phyloP scores from a whole-genome alignment of 2,797 vertebrate genomes.

The Rhinichthys osculus region DNA sequence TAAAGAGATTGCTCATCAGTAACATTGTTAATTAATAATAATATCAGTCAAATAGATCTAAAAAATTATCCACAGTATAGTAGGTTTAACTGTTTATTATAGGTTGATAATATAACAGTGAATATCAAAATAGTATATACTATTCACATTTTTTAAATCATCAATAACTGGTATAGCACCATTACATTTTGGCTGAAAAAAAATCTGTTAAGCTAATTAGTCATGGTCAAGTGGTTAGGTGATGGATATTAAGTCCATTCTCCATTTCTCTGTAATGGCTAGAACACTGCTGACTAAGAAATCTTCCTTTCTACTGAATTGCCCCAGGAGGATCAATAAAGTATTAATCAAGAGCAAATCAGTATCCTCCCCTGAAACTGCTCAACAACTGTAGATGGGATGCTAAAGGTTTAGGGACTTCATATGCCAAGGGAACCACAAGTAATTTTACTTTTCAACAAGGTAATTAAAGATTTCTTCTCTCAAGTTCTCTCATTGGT shows the following conservation, averaged over 20 bases:
- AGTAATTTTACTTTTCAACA: neutral
- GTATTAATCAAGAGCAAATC: conserved; percentile 14
- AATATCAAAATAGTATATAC: neutral
- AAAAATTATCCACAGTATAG: neutral
- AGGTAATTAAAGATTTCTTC: neutral
- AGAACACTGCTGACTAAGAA: conserved; percentile 18
- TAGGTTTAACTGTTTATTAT: neutral
- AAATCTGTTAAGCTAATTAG: neutral
- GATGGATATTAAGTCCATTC: neutral
- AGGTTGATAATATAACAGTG: neutral
- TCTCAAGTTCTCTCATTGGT: neutral
- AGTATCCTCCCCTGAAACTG: conserved; percentile 11
- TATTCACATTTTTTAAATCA: neutral
- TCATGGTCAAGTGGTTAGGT: conserved; percentile 4
- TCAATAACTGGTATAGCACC: neutral
- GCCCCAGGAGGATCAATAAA: neutral
- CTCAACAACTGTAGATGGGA: conserved; percentile 9
- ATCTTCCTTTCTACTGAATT: neutral
- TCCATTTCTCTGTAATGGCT: neutral
- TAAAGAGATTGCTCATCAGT: neutral
- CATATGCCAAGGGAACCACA: neutral
- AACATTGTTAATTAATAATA: neutral
- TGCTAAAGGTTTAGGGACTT: neutral
- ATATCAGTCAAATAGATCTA: neutral
- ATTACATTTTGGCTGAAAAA: neutral